These are phyloP conservation scores for Aethina tumida DNA, from an alignment of 1,140 invertebrate genomes.

Conservation along the genomic window DNA sequence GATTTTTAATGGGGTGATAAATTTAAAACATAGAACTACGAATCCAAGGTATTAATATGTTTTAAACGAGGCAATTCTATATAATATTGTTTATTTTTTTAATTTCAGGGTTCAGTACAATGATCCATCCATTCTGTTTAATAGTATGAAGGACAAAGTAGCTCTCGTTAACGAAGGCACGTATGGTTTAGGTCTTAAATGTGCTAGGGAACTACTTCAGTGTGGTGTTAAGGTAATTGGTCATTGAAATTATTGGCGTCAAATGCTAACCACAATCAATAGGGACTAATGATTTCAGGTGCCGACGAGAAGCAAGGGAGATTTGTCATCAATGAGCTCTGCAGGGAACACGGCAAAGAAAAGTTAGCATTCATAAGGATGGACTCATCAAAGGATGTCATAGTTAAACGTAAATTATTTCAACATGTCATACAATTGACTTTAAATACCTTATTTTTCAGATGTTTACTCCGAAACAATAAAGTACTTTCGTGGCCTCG, in stretches of 20 bases:
- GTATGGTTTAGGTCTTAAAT: conserved; percentile 56
- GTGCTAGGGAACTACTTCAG: conserved; percentile 54
- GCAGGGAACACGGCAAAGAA: conserved; percentile 10
- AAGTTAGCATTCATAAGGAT: conserved; percentile 16
- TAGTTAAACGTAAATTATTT: conserved; percentile 30
- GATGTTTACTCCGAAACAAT: conserved; percentile 29
- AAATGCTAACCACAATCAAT: too few species aligned
- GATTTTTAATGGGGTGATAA: too few species aligned
- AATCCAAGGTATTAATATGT: too few species aligned
- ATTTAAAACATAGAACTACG: too few species aligned
- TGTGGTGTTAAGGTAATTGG: conserved; percentile 56
- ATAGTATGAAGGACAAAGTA: too few species aligned
- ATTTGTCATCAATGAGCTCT: conserved; percentile 12
- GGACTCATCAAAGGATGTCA: conserved; percentile 23
- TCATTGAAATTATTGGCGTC: conserved; percentile 1
- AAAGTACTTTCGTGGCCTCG: conserved; percentile 27
- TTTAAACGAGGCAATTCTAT: too few species aligned
- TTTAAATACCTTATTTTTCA: too few species aligned
- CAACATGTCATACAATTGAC: too few species aligned
- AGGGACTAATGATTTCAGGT: conserved; percentile 18
- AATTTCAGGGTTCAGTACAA: too few species aligned
- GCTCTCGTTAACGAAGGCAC: conserved; percentile 64
- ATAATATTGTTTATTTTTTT: too few species aligned
- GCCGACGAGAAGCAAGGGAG: conserved; percentile 11
- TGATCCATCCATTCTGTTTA: too few species aligned